These are phyloP conservation scores for Galago senegalensis DNA, from an alignment of 2,797 vertebrate genomes.

Conservation along the genomic window DNA sequence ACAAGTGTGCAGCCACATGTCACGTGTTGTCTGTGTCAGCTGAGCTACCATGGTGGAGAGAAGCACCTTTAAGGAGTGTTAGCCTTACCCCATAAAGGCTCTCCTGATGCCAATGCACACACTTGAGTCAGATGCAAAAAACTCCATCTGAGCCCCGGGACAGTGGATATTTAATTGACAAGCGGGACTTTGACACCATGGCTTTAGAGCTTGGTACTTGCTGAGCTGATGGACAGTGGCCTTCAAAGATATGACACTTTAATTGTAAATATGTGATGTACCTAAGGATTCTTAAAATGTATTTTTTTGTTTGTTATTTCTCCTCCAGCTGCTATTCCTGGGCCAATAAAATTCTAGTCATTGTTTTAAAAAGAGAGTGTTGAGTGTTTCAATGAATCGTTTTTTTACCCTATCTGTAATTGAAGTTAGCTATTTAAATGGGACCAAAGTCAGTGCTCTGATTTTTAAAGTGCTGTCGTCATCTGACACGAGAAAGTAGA, in stretches of 20 bases:
- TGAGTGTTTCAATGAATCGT: slow-evolving; percentile 56
- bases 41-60: slow-evolving; percentile 10
- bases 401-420: not conserved
- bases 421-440: not conserved
- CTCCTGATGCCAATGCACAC: not conserved
- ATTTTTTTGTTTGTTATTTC: slow-evolving; percentile 45
- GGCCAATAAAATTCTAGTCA: slow-evolving; percentile 3
- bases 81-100: not conserved
- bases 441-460: not conserved
- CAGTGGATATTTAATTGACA: not conserved
- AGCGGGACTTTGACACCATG: not conserved
- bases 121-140: not conserved
- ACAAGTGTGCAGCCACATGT: not conserved
- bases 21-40: not conserved
- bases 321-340: slow-evolving; percentile 64
- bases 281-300: slow-evolving; percentile 28
- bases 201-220: not conserved
- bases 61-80: not conserved
- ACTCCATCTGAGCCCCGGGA: slow-evolving; percentile 15
- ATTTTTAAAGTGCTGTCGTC: slow-evolving; percentile 50
- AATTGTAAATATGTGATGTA: slow-evolving; percentile 49
- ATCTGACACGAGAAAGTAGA: slow-evolving; percentile 43
- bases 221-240: not conserved
- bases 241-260: slow-evolving; percentile 60
- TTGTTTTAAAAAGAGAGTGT: not conserved